A percentile compares a stretch with the other conserved stretches of the same genome.
These are phyloP conservation scores for Bubalus kerabau DNA, from an alignment of 2,113 vertebrate species.

Conservation along the genomic window DNA sequence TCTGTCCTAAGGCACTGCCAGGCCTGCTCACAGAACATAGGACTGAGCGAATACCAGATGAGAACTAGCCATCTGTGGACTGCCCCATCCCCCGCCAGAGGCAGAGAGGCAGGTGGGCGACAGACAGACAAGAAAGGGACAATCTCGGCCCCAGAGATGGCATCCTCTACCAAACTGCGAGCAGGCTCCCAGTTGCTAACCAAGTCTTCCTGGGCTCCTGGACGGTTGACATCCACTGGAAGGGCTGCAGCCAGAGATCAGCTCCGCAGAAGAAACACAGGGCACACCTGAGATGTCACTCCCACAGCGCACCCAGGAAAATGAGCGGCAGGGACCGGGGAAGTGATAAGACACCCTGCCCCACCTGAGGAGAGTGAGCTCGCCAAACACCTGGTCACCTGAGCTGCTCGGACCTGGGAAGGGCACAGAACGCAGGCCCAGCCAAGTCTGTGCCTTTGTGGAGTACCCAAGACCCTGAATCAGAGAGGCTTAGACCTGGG, in stretches of 20 bases:
- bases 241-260: neutral
- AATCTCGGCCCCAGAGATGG: neutral
- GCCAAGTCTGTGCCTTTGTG: neutral
- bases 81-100: neutral
- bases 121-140: neutral
- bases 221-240: fast-evolving
- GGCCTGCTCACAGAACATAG: neutral
- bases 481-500: neutral
- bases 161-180: neutral
- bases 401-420: neutral
- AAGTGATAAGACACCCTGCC: neutral
- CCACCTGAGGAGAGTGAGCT: neutral
- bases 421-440: neutral
- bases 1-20: neutral
- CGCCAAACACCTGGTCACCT: neutral
- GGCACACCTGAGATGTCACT: neutral
- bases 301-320: neutral
- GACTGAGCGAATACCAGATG: neutral
- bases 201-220: neutral
- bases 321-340: fast-evolving
- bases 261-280: neutral
- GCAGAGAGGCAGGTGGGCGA: neutral
- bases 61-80: neutral
- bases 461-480: neutral
- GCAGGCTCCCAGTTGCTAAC: neutral